A percentile compares a stretch with the other conserved stretches of the same genome.
Conservation (phyloP, 2,113 vertebrate genomes). For the Herpailurus yagouaroundi region DNA sequence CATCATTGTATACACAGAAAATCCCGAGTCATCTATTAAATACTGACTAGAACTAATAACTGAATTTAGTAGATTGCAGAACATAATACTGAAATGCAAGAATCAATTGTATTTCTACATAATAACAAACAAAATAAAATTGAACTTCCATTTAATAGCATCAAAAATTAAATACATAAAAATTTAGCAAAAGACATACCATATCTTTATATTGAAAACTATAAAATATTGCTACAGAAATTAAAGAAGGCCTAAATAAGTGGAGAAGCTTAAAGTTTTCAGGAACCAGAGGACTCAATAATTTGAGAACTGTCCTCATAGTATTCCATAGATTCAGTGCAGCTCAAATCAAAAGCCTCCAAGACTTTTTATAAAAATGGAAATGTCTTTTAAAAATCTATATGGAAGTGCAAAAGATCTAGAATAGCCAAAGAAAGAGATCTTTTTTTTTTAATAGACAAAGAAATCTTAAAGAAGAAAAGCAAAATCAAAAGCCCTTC, state of each 20-base stretch:
- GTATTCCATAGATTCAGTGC: neutral
- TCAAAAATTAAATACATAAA: constrained; percentile 34
- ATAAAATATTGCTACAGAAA: neutral
- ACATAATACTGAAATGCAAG: neutral
- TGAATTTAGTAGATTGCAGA: neutral
- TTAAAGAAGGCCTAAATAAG: neutral
- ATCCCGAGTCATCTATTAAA: neutral
- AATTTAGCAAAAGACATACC: neutral
- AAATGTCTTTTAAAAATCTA: neutral
- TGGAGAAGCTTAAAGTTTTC: neutral
- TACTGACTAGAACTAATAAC: neutral
- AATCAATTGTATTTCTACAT: neutral
- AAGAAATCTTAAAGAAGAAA: neutral
- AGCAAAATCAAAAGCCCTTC: neutral
- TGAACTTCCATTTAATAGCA: neutral
- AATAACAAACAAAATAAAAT: neutral
- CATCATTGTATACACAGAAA: neutral
- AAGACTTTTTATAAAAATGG: neutral
- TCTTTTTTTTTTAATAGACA: neutral
- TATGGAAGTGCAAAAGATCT: neutral
- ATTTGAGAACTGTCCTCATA: constrained; percentile 4
- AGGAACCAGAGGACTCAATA: neutral
- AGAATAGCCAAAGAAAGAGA: neutral
- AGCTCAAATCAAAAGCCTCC: neutral
- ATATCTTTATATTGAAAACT: neutral